These are phyloP conservation scores for Phytoseiulus persimilis DNA, from an alignment of 2,888 invertebrate species.

Conservation along the genomic window DNA sequence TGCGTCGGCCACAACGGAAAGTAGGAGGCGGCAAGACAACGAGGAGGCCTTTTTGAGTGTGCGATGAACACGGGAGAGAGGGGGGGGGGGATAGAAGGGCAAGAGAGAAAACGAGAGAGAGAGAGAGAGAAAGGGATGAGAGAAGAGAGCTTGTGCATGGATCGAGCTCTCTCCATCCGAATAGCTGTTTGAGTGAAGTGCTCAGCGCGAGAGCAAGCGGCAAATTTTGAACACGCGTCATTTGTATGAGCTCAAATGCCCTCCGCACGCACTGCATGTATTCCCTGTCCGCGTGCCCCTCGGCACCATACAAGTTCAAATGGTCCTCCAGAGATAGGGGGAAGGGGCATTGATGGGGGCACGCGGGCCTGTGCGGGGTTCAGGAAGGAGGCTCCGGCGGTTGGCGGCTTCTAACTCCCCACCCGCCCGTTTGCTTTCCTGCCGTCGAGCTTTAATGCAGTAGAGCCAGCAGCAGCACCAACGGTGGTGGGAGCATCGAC, in stretches of 20 bases:
- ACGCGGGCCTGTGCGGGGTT: too few relatives aligned
- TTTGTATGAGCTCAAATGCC: slow-evolving; percentile 13
- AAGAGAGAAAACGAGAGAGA: neutral
- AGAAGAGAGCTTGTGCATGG: neutral
- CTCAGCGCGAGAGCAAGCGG: neutral
- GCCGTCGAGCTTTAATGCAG: neutral
- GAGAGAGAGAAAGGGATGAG: neutral
- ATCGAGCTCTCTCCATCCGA: neutral
- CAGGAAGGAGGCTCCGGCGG: neutral
- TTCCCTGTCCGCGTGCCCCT: neutral
- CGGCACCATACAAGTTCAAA: neutral
- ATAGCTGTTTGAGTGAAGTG: neutral
- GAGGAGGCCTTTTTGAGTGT: neutral
- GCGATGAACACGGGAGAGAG: too few relatives aligned
- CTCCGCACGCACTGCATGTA: neutral
- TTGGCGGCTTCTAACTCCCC: neutral
- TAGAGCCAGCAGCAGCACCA: neutral
- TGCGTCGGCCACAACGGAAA: neutral
- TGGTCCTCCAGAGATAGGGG: slow-evolving; percentile 10
- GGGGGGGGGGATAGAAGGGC: neutral
- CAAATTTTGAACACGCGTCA: slow-evolving; percentile 33
- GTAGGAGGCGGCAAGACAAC: neutral
- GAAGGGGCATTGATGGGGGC: neutral
- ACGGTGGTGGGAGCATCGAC: neutral
- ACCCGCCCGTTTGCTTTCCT: neutral